Conservation (phyloP, 2,888 invertebrate genomes). For the Sialis lutaria region DNA sequence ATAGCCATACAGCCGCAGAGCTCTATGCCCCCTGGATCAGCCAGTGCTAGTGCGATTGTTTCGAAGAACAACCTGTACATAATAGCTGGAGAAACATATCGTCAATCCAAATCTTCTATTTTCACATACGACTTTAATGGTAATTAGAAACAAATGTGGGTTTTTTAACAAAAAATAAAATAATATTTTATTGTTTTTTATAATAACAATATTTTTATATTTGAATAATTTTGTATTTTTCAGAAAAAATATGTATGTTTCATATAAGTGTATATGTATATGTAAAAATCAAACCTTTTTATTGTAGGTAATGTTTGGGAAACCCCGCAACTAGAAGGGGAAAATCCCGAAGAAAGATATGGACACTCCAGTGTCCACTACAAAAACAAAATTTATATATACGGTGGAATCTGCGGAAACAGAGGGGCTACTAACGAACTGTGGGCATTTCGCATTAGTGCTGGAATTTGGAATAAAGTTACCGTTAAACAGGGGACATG, state of each 20-base stretch:
- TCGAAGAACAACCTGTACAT: constrained; percentile 65
- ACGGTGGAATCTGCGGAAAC: constrained; percentile 67
- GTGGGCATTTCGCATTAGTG: constrained; percentile 72
- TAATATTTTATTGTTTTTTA: no score
- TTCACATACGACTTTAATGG: constrained; percentile 60
- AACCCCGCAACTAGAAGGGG: constrained; percentile 39
- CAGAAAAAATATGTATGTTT: no score
- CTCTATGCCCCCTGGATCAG: constrained; percentile 48
- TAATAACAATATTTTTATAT: no score
- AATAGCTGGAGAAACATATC: constrained; percentile 68
- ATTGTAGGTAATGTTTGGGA: constrained; percentile 49
- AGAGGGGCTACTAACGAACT: constrained; percentile 41
- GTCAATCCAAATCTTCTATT: constrained; percentile 24
- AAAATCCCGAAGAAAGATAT: constrained; percentile 57
- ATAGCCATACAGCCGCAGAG: constrained; percentile 36
- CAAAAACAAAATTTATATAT: constrained; percentile 82
- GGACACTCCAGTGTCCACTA: constrained; percentile 81
- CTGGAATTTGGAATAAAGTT: constrained; percentile 69
- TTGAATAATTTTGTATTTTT: no score
- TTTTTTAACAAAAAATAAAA: no score
- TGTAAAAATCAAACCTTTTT: no score
- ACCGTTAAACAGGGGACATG: constrained; percentile 47
- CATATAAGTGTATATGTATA: no score
- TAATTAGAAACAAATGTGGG: no score
- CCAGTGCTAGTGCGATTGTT: constrained; percentile 65